A percentile compares a stretch with the other conserved stretches of the same genome.
phyloP scores from a whole-genome alignment of 1,140 invertebrate genomes.

The Panagrolaimus sp. region DNA sequence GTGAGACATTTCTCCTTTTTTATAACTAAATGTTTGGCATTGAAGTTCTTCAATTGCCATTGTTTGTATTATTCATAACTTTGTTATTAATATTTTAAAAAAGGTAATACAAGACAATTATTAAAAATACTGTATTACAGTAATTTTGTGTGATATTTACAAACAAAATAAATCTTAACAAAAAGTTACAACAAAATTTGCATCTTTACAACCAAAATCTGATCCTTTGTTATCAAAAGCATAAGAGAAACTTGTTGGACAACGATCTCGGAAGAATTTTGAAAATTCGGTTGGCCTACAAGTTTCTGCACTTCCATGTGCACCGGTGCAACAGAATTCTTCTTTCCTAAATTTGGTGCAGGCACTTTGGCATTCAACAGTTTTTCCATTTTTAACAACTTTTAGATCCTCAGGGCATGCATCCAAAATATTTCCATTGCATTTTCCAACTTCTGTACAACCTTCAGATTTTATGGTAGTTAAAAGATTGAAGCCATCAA shows the following conservation, averaged over 20 bases:
- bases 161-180: too few relatives aligned
- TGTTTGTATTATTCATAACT: too few relatives aligned
- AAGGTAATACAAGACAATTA: too few relatives aligned
- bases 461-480: constrained; percentile 30
- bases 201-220: constrained; percentile 13
- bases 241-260: neutral
- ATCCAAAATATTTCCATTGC: neutral
- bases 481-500: constrained; percentile 61
- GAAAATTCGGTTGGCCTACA: neutral
- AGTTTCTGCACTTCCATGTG: constrained; percentile 49
- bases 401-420: neutral
- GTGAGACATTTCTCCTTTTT: too few relatives aligned
- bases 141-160: too few relatives aligned
- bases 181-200: neutral
- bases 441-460: neutral
- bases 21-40: too few relatives aligned
- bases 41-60: too few relatives aligned
- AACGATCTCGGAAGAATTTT: neutral
- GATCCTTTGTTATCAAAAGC: constrained; percentile 14
- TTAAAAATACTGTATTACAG: too few relatives aligned
- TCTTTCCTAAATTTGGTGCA: constrained; percentile 61
- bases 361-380: constrained; percentile 62
- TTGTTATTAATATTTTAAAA: too few relatives aligned
- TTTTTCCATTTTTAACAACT: neutral
- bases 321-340: constrained; percentile 61